Conservation (phyloP, 1,140 invertebrate genomes). For the Caenorhabditis latens region DNA sequence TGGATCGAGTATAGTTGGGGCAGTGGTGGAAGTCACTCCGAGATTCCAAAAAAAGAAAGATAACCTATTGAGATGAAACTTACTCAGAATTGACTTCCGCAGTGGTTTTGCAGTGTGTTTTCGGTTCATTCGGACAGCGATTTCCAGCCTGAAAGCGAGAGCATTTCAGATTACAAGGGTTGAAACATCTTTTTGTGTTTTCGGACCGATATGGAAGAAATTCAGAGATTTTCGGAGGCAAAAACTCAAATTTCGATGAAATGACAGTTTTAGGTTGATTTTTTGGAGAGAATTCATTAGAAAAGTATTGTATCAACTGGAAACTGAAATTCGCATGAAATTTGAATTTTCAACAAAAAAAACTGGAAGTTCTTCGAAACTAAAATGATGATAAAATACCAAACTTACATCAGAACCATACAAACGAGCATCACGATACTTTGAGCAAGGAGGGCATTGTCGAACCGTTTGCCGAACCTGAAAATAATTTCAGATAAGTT, state of each 20-base stretch:
- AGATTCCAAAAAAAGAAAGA: neutral
- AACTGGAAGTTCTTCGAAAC: neutral
- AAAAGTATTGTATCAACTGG: too few species aligned
- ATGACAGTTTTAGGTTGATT: too few species aligned
- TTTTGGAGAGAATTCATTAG: too few species aligned
- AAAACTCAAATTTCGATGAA: too few species aligned
- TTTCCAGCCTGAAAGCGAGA: conserved; percentile 89
- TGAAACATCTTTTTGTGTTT: too few species aligned
- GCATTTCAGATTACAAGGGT: too few species aligned
- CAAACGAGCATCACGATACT: conserved; percentile 96
- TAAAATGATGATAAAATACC: neutral
- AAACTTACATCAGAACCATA: conserved; percentile 82
- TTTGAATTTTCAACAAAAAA: too few species aligned
- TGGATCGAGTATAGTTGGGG: neutral
- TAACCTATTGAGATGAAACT: conserved; percentile 8
- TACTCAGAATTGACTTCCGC: conserved; percentile 74
- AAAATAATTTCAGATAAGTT: conserved; percentile 67
- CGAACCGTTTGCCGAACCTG: conserved; percentile 98
- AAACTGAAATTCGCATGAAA: too few species aligned
- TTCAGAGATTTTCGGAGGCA: too few species aligned
- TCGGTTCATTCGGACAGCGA: conserved; percentile 87
- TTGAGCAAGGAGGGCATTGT: conserved; percentile 92
- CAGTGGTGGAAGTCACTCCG: neutral
- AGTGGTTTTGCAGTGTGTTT: conserved; percentile 69
- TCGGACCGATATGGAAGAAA: too few species aligned